Evolutionary conservation across 2,797 vertebrate species (phyloP).

Genomic region (Miichthys miiuy): DNA sequence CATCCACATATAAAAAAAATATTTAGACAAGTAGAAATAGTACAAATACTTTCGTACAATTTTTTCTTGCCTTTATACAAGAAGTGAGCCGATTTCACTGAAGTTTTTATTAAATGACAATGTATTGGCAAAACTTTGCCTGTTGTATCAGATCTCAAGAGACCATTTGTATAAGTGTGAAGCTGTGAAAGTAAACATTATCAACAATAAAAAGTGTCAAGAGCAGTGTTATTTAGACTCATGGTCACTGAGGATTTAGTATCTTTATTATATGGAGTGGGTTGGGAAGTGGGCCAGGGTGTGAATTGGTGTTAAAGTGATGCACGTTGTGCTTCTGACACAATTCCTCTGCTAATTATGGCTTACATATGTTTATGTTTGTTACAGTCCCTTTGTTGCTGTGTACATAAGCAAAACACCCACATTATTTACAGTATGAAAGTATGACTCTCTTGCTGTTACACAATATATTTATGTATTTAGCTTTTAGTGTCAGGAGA

Average conservation of each 20-base stretch:
- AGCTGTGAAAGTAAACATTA: background rate
- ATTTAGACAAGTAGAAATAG: background rate
- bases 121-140: background rate
- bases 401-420: background rate
- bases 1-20: background rate
- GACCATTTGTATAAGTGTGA: conserved; percentile 5
- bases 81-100: background rate
- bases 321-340: conserved; percentile 33
- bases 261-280: background rate
- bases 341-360: conserved; percentile 10
- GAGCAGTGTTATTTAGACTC: background rate
- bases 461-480: background rate
- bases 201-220: background rate
- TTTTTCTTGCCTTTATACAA: background rate
- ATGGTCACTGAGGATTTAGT: conserved; percentile 2
- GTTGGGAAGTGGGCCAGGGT: conserved; percentile 7
- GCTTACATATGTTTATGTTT: conserved; percentile 12
- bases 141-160: conserved; percentile 3
- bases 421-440: conserved; percentile 21
- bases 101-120: background rate
- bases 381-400: background rate
- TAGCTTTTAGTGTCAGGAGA: background rate
- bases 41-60: background rate
- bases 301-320: conserved; percentile 36
- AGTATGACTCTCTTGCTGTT: background rate